Base-by-base conservation (phyloP, 2,797 vertebrate genomes). In the Characodon lateralis region DNA sequence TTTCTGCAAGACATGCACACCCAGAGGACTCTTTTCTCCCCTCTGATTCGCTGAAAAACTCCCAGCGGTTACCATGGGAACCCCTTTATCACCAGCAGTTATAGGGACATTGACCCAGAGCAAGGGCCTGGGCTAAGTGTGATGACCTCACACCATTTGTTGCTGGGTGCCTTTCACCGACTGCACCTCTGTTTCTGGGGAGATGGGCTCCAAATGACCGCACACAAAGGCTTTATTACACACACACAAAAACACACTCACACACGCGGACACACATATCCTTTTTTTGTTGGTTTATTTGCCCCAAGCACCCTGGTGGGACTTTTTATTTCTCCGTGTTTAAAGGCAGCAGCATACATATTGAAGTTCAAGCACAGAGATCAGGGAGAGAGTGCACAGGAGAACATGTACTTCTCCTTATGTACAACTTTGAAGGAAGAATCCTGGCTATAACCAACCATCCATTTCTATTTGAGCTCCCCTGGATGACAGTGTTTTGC, bases 41-140 rank as follows among this genome's bases (percentile, higher is more conserved):
- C 56, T 82, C 80, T 58, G 79, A 88, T 89, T 90, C 78, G 80
- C 84, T 68, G 7, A 31, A 53, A 66, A 74, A 51, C 48, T 59
- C 61, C 69, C 81, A 35, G 28, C 0, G 6, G 91, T 93, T 91
- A 61, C 90, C 90, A 88, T 91, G 86, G 93, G 85, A 94, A 94
- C 90, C 73, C 75, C 76, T 87, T 87, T 83, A 91, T 91, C 85
- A 81, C 77, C 28, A 13, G 81, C 88, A 87, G 85, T 90, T 88
- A 88, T 84, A 83, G 87, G 93, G 90, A 91, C 91, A 89, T 85
- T 94, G 92, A 92, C 92, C 91, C 79, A 59, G 78, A 89, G 87
- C 78, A 78, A 79, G 78, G 86, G 83, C 77, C 84, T 69, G 73
- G 79, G 77, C 81, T 78, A 80, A 92, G 83, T 84, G 84, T 48